Conservation (phyloP, 2,113 vertebrate genomes). For the Promerops cafer region DNA sequence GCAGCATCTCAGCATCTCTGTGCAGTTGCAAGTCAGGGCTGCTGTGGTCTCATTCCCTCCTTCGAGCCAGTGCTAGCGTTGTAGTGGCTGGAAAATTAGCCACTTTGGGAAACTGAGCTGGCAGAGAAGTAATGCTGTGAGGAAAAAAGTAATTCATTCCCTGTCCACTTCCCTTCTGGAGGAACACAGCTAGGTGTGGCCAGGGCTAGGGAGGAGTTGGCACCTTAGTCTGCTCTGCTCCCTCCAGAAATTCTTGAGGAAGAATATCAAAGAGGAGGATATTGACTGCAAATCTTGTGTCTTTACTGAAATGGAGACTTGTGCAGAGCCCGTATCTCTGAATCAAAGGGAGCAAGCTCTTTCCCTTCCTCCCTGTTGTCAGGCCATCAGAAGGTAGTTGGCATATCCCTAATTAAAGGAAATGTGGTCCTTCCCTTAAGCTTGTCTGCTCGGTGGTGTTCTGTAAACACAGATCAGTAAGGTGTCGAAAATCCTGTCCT, state of each 20-base stretch:
- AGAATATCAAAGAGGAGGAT: constrained; percentile 8
- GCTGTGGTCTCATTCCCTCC: not conserved
- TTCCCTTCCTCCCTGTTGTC: not conserved
- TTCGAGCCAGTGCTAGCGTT: not conserved
- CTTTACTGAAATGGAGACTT: not conserved
- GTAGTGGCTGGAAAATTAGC: not conserved
- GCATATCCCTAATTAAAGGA: not conserved
- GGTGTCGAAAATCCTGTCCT: constrained; percentile 27
- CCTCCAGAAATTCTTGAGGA: not conserved
- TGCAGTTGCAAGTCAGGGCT: not conserved
- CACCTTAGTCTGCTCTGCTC: not conserved
- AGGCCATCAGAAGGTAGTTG: not conserved
- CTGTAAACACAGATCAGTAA: constrained; percentile 33
- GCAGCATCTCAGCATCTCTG: not conserved
- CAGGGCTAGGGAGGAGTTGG: not conserved
- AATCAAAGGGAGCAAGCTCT: not conserved
- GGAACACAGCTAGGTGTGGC: not conserved
- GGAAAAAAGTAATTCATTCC: not conserved
- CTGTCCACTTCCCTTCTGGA: not conserved
- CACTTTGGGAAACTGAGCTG: not conserved
- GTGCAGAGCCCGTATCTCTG: not conserved
- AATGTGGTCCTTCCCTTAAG: not conserved
- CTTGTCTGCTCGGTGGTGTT: not conserved
- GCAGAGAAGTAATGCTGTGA: not conserved
- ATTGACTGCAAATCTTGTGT: not conserved